These are phyloP conservation scores for Stenurella melanura DNA, from an alignment of 2,888 invertebrate genomes.

Conservation along the genomic window DNA sequence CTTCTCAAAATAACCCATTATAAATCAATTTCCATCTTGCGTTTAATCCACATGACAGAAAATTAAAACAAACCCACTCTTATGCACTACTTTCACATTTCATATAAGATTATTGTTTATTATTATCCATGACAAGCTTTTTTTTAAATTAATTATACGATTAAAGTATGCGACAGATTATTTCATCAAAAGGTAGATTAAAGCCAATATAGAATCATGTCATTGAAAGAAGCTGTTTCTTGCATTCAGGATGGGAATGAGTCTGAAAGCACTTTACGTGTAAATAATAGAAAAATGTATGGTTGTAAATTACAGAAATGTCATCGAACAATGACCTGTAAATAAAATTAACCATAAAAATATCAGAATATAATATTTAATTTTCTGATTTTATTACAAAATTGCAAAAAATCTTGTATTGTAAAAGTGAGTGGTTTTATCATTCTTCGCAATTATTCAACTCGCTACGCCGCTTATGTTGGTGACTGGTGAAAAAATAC, in stretches of 20 bases:
- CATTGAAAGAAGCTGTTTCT: slow-evolving; percentile 6
- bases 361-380: too few species aligned
- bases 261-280: background rate
- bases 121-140: slow-evolving; percentile 29
- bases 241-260: background rate
- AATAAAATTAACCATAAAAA: too few species aligned
- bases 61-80: slow-evolving; percentile 8
- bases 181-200: slow-evolving; percentile 19
- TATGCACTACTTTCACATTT: slow-evolving; percentile 35
- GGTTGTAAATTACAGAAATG: too few species aligned
- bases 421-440: too few species aligned
- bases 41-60: background rate
- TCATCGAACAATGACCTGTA: too few species aligned
- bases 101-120: slow-evolving; percentile 30
- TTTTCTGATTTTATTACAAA: too few species aligned
- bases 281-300: too few species aligned
- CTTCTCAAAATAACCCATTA: background rate
- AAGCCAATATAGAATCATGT: background rate
- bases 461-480: too few species aligned
- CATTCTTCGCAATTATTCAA: too few species aligned
- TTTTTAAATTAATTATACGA: slow-evolving; percentile 33
- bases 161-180: slow-evolving; percentile 22
- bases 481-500: too few species aligned
- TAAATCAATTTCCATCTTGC: slow-evolving; percentile 17
- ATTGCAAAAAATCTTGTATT: too few species aligned